Conservation (phyloP, 2,888 invertebrate species). For the Hyposoter dolosus region DNA sequence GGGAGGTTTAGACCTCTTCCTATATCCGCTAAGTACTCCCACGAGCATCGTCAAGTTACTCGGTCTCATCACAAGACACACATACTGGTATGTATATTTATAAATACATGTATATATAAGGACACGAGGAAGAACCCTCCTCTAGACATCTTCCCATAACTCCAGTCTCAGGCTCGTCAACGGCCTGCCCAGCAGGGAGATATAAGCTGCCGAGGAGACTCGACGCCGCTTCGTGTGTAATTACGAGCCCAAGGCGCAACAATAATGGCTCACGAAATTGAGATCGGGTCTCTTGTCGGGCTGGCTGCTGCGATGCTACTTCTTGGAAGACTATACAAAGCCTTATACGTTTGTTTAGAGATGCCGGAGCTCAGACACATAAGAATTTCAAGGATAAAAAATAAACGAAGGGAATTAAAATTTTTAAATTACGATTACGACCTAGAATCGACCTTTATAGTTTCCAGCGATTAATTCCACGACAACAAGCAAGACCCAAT, state of each 20-base stretch:
- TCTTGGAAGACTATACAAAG: conserved; percentile 7
- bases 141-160: conserved; percentile 40
- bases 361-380: background rate
- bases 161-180: conserved; percentile 45
- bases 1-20: conserved; percentile 5
- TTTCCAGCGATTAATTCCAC: no score
- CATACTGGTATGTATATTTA: conserved; percentile 9
- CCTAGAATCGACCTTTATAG: no score
- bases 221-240: conserved; percentile 62
- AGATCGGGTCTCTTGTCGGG: conserved; percentile 37
- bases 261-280: conserved; percentile 68
- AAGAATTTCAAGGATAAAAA: background rate
- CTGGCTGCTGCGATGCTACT: conserved; percentile 33
- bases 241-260: conserved; percentile 67
- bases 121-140: conserved; percentile 18
- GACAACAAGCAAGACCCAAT: no score
- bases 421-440: no score
- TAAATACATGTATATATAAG: conserved; percentile 2
- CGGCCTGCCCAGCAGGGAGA: conserved; percentile 46
- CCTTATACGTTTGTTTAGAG: background rate
- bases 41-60: conserved; percentile 64
- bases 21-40: conserved; percentile 62
- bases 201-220: conserved; percentile 22
- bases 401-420: background rate
- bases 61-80: conserved; percentile 30